These are phyloP conservation scores for Pegoplata infirma DNA, from an alignment of 2,888 invertebrate genomes.

Conservation along the genomic window DNA sequence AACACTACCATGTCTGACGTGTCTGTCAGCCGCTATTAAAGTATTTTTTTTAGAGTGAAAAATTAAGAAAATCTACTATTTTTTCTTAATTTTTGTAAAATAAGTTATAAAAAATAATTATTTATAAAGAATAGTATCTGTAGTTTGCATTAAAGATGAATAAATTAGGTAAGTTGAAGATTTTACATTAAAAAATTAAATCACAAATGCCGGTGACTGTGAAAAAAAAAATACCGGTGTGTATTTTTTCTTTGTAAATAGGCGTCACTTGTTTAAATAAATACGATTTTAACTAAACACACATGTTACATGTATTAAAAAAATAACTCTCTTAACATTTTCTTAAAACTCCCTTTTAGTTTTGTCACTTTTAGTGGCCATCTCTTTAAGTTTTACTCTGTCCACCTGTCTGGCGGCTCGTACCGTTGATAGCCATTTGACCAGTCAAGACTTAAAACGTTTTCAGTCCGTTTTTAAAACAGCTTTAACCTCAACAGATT, in stretches of 20 bases:
- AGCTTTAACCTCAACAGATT: constrained; percentile 81
- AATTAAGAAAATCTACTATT: constrained; percentile 15
- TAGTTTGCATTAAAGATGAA: constrained; percentile 57
- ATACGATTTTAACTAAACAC: not conserved
- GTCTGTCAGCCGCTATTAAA: constrained; percentile 68
- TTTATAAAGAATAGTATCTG: not conserved
- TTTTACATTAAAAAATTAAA: not conserved
- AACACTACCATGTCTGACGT: too few species aligned
- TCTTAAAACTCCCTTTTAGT: too few species aligned
- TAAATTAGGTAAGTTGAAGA: constrained; percentile 64
- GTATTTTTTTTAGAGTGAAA: constrained; percentile 24
- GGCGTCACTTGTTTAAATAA: constrained; percentile 20
- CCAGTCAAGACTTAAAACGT: constrained; percentile 73
- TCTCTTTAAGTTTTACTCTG: constrained; percentile 43
- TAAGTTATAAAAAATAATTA: not conserved
- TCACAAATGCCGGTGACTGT: constrained; percentile 28
- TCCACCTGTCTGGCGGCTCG: constrained; percentile 65
- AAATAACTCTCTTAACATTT: not conserved
- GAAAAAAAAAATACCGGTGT: constrained; percentile 30
- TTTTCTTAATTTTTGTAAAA: constrained; percentile 6
- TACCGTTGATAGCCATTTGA: constrained; percentile 75
- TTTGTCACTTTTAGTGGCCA: constrained; percentile 40
- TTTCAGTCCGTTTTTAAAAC: constrained; percentile 76
- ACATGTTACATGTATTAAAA: not conserved
- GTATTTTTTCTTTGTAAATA: not conserved